Evolutionary conservation across 2,113 vertebrate genomes (phyloP).

Genomic region (Misgurnus mizolepis): DNA sequence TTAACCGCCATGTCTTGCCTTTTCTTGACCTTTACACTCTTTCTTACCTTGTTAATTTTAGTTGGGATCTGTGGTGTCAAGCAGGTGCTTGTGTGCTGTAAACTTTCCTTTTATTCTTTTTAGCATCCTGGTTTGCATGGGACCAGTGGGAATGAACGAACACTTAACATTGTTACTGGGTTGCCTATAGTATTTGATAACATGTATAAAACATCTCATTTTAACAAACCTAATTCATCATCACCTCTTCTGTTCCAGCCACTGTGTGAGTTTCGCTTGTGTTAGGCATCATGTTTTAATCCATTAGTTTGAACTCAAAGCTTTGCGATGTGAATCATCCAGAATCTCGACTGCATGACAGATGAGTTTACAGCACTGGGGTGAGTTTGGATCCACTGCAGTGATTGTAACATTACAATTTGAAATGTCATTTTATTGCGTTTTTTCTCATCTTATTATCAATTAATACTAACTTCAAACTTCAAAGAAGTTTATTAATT

Average conservation of each 20-base stretch:
- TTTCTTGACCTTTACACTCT: conserved; percentile 15
- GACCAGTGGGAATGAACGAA: background rate
- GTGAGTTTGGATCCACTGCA: conserved; percentile 68
- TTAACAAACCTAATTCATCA: conserved; percentile 56
- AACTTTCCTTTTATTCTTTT: conserved; percentile 4
- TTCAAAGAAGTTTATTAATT: too few relatives aligned
- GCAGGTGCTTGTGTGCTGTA: conserved; percentile 20
- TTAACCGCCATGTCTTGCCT: background rate
- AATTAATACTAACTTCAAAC: background rate
- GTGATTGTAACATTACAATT: conserved; percentile 65
- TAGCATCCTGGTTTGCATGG: conserved; percentile 7
- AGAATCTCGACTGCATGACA: conserved; percentile 64
- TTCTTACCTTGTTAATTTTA: conserved; percentile 28
- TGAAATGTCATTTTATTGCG: conserved; percentile 55
- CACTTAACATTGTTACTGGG: background rate
- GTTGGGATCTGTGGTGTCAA: conserved; percentile 50
- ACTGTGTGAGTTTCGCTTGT: conserved; percentile 65
- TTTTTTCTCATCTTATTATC: background rate
- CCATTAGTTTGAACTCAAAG: conserved; percentile 40
- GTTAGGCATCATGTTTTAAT: conserved; percentile 20
- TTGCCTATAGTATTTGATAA: background rate
- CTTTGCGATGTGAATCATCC: conserved; percentile 12
- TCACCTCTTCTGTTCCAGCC: conserved; percentile 67
- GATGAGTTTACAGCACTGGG: conserved; percentile 60
- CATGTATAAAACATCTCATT: background rate